A percentile compares a stretch with the other conserved stretches of the same genome.
Conservation (phyloP, 2,797 vertebrate species). For the Enteromius unitaeniatus region DNA sequence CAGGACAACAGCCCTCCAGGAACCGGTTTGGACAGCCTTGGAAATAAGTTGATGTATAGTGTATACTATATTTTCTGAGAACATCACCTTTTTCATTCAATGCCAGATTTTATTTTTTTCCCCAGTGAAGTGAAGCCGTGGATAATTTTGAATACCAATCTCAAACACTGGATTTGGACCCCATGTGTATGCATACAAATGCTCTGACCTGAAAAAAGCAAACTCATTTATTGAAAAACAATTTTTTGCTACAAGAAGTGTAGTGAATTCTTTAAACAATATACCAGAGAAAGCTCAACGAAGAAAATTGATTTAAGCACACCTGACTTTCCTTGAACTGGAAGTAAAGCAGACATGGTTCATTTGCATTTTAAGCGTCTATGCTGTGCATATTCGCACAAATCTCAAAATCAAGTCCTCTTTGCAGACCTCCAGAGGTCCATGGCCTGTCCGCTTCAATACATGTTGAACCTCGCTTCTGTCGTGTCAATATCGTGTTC, state of each 20-base stretch:
- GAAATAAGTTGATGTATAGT: no score
- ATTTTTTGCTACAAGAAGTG: background rate
- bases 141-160: background rate
- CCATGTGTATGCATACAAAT: background rate
- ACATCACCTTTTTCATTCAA: background rate
- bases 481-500: conserved; percentile 85
- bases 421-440: background rate
- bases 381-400: background rate
- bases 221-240: background rate
- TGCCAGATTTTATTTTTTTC: background rate
- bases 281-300: background rate
- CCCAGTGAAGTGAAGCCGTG: background rate
- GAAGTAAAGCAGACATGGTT: background rate
- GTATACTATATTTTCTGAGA: background rate
- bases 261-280: background rate
- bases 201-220: background rate
- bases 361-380: background rate
- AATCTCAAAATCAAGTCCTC: background rate
- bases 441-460: conserved; percentile 13
- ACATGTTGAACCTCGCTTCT: conserved; percentile 74
- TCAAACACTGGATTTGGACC: background rate
- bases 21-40: background rate
- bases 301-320: background rate
- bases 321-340: background rate
- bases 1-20: background rate